phyloP scores from a whole-genome alignment of 2,113 vertebrate species.

The Calonectris borealis region DNA sequence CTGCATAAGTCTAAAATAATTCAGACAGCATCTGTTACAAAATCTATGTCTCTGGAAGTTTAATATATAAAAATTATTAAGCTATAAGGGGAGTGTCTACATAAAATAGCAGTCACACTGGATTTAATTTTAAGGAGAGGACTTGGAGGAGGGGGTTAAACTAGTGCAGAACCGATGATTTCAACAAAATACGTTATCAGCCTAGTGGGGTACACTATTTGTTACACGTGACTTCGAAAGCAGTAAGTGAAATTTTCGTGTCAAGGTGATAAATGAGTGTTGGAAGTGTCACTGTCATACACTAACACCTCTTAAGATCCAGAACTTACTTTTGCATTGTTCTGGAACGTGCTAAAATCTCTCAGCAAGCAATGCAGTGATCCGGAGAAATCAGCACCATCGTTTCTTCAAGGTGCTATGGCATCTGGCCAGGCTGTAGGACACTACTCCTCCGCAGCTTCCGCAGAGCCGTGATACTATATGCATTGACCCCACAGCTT shows the following conservation, averaged over 20 bases:
- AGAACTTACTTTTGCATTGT: neutral
- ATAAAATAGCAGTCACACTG: neutral
- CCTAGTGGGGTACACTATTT: neutral
- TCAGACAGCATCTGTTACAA: neutral
- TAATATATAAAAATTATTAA: neutral
- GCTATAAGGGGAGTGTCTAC: neutral
- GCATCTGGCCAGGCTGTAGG: neutral
- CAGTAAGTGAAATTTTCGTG: neutral
- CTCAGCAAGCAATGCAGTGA: neutral
- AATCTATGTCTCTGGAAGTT: neutral
- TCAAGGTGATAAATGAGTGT: neutral
- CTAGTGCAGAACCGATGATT: neutral
- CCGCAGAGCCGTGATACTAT: neutral
- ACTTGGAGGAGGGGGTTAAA: neutral
- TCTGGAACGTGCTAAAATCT: neutral
- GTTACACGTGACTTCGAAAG: neutral
- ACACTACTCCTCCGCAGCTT: neutral
- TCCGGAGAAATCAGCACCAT: neutral
- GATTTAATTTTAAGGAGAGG: neutral
- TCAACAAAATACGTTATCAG: rapidly evolving
- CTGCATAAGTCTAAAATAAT: neutral
- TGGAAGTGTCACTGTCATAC: neutral
- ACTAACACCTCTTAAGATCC: neutral
- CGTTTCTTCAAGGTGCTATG: neutral
- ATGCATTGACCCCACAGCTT: neutral